Percentiles rank a stretch among this genome's conserved stretches.
Evolutionary conservation across 2,797 vertebrate genomes (phyloP).

Genomic region (Melanotaenia nigrans): DNA sequence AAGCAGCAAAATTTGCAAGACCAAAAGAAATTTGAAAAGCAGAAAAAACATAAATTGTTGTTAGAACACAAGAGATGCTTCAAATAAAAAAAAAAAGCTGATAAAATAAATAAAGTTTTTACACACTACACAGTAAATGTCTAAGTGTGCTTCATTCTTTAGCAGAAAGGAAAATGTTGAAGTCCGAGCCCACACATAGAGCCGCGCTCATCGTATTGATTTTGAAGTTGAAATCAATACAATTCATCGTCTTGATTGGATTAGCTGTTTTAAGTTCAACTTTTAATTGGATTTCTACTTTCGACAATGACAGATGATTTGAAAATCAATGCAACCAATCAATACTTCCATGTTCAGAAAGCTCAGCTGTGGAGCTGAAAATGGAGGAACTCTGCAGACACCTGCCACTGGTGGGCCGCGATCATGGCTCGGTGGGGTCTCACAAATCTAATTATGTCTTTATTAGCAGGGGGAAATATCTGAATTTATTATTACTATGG

Average conservation of each 20-base stretch:
- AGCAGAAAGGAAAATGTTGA: conserved; percentile 41
- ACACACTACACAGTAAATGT: not conserved
- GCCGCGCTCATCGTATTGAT: conserved; percentile 71
- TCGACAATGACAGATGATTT: conserved; percentile 71
- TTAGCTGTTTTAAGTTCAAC: conserved; percentile 75
- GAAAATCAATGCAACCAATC: conserved; percentile 84
- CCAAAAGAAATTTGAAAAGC: no score
- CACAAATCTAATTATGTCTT: conserved; percentile 30
- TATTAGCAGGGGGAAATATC: not conserved
- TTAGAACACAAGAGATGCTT: not conserved
- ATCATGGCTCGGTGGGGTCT: conserved; percentile 10
- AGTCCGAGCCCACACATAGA: conserved; percentile 10
- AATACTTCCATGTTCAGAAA: conserved; percentile 67
- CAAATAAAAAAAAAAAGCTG: not conserved
- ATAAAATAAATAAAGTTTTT: not conserved
- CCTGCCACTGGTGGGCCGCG: conserved; percentile 44
- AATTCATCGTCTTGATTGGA: conserved; percentile 81
- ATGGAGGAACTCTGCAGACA: conserved; percentile 44
- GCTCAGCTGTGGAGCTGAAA: conserved; percentile 53
- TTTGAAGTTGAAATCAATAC: conserved; percentile 76
- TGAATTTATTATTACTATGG: not conserved
- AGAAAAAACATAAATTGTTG: no score
- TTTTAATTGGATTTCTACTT: conserved; percentile 85
- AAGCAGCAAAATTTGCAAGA: no score
- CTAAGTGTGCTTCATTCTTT: not conserved